Evolutionary conservation across 2,113 vertebrate species (phyloP).

Genomic region (Microcebus lehilahytsara): DNA sequence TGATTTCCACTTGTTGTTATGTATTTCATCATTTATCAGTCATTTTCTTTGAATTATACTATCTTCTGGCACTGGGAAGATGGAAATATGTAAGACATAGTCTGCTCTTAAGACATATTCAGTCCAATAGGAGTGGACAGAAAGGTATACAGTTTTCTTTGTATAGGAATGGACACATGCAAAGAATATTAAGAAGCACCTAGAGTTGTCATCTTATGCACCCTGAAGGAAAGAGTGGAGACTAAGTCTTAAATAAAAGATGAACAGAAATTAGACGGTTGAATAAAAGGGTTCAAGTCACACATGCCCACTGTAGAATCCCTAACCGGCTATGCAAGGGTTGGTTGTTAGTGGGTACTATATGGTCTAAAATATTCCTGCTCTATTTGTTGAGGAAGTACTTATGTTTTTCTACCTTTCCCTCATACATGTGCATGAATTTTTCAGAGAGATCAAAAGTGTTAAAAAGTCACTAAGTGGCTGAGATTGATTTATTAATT

Average conservation of each 20-base stretch:
- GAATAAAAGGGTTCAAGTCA: neutral
- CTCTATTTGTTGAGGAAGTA: neutral
- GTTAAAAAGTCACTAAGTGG: neutral
- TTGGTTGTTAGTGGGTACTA: neutral
- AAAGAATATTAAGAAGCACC: neutral
- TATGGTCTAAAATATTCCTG: neutral
- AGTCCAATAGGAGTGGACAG: neutral
- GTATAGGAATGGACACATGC: neutral
- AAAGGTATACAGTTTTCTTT: neutral
- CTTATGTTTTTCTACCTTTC: neutral
- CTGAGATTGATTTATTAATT: neutral
- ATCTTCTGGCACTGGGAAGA: neutral
- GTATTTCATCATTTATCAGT: conserved; percentile 12
- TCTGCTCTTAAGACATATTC: conserved; percentile 5
- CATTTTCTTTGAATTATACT: neutral
- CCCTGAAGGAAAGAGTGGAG: neutral
- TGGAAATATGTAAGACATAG: neutral
- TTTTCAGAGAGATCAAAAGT: neutral
- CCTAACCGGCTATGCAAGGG: neutral
- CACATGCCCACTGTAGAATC: neutral
- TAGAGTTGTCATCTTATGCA: neutral
- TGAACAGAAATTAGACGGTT: neutral
- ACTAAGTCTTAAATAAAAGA: neutral
- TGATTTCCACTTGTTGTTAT: neutral
- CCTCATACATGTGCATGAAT: neutral